These are phyloP conservation scores for Leptinotarsa undecemlineata DNA, from an alignment of 1,140 invertebrate genomes.

Conservation along the genomic window DNA sequence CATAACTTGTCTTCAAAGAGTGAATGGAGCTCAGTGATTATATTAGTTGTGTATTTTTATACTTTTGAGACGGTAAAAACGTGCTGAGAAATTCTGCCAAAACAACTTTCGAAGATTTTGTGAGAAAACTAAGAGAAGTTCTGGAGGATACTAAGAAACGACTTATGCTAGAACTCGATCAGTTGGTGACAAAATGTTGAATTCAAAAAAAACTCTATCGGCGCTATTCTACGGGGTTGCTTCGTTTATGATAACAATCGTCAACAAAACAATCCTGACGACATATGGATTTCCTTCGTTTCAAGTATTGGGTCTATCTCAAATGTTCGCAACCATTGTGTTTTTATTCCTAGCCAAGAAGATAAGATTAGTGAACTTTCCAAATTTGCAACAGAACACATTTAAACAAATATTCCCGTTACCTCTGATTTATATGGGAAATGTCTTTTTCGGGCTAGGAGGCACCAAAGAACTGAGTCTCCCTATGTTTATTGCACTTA, in stretches of 20 bases:
- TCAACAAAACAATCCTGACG: slow-evolving; percentile 95
- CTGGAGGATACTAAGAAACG: neutral
- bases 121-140: too few relatives aligned
- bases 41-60: too few relatives aligned
- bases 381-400: slow-evolving; percentile 68
- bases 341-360: slow-evolving; percentile 77
- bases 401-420: slow-evolving; percentile 89
- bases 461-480: slow-evolving; percentile 95
- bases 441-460: slow-evolving; percentile 94
- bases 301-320: slow-evolving; percentile 86
- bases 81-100: too few relatives aligned
- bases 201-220: slow-evolving; percentile 58
- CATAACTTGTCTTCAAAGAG: too few relatives aligned
- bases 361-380: slow-evolving; percentile 76
- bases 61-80: too few relatives aligned
- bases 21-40: too few relatives aligned
- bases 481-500: slow-evolving; percentile 97
- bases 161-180: slow-evolving; percentile 37
- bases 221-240: slow-evolving; percentile 85
- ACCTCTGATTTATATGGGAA: slow-evolving; percentile 91
- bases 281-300: slow-evolving; percentile 89
- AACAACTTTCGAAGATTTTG: too few relatives aligned
- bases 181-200: slow-evolving; percentile 35
- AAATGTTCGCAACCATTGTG: slow-evolving; percentile 88
- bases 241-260: slow-evolving; percentile 93